Conservation (phyloP, 2,797 vertebrate genomes). For the Lacerta agilis region DNA sequence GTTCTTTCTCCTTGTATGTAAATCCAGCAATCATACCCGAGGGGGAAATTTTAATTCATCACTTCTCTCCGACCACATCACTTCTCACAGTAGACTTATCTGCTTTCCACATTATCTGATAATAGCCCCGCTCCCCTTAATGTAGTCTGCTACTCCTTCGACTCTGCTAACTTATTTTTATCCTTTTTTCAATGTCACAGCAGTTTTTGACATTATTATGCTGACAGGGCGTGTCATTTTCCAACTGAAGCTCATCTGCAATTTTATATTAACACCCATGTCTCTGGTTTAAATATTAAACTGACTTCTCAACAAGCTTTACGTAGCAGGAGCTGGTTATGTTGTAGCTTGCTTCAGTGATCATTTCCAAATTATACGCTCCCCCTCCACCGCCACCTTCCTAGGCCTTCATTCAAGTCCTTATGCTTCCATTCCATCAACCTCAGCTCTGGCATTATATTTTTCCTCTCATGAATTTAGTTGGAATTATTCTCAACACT, state of each 20-base stretch:
- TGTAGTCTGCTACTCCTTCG: constrained; percentile 19
- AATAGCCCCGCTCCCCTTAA: constrained; percentile 20
- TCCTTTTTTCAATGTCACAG: constrained; percentile 40
- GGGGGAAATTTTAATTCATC: constrained; percentile 32
- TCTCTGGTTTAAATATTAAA: constrained; percentile 38
- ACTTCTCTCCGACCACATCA: constrained; percentile 17
- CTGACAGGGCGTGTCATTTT: constrained; percentile 38
- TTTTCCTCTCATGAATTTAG: not conserved
- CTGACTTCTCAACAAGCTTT: constrained; percentile 15
- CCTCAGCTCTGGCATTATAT: not conserved
- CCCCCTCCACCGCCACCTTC: not conserved
- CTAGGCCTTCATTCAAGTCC: constrained; percentile 12
- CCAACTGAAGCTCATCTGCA: constrained; percentile 25
- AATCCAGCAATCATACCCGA: constrained; percentile 15
- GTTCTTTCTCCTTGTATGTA: constrained; percentile 22
- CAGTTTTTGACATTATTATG: constrained; percentile 36
- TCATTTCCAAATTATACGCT: constrained; percentile 21
- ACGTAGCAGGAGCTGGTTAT: constrained; percentile 1
- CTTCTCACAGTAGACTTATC: constrained; percentile 32
- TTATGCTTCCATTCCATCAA: constrained; percentile 9
- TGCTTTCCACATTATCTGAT: constrained; percentile 41
- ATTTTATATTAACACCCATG: constrained; percentile 30
- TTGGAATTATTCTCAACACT: not conserved
- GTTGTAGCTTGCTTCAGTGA: constrained; percentile 25
- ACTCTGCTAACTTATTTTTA: constrained; percentile 38